Evolutionary conservation across 2,888 invertebrate genomes (phyloP).

Genomic region (Emesis furor): DNA sequence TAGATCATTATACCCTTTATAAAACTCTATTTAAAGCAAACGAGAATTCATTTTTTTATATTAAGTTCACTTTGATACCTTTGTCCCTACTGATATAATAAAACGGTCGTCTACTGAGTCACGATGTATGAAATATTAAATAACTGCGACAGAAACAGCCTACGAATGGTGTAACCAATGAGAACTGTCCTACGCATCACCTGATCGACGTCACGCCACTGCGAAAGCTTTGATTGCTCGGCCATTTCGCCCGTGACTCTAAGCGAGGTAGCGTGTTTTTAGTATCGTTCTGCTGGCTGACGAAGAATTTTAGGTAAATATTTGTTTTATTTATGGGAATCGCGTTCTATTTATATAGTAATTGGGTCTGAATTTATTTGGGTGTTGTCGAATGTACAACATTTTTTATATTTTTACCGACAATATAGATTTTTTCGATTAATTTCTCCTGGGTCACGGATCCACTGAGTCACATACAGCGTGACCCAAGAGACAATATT

Average conservation of each 20-base stretch:
- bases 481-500: slow-evolving; percentile 20
- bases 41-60: not conserved
- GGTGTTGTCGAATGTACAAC: too few species aligned
- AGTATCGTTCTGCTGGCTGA: not conserved
- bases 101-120: not conserved
- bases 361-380: too few species aligned
- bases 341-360: too few species aligned
- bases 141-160: not conserved
- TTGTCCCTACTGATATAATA: not conserved
- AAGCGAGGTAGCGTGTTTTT: not conserved
- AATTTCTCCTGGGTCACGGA: slow-evolving; percentile 23
- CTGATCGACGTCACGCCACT: not conserved
- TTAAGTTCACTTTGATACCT: not conserved
- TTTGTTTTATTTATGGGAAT: too few species aligned
- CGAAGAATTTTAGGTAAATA: not conserved
- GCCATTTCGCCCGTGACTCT: slow-evolving; percentile 7
- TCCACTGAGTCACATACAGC: slow-evolving; percentile 9
- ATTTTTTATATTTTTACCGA: too few species aligned
- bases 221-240: not conserved
- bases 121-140: not conserved
- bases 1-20: not conserved
- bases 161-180: not conserved
- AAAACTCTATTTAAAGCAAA: not conserved
- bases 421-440: too few species aligned
- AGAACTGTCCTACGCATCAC: not conserved